These are phyloP conservation scores for Heliothis peltigera DNA, from an alignment of 2,888 invertebrate genomes.

Conservation along the genomic window DNA sequence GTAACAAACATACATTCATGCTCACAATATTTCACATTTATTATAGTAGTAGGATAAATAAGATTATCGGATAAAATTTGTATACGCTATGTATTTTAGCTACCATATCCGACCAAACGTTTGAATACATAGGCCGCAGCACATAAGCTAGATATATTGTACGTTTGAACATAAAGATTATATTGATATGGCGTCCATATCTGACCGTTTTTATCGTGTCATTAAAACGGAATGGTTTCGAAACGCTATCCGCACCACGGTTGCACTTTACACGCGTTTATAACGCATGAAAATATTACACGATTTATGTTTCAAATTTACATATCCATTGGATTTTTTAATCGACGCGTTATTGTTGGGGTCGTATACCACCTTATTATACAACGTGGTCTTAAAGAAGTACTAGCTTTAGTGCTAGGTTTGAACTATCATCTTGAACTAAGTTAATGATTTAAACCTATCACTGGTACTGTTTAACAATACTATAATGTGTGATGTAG, in stretches of 20 bases:
- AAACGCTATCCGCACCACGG: conserved; percentile 73
- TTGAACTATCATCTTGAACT: too few relatives aligned
- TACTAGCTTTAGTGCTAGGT: too few relatives aligned
- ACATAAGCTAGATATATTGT: conserved; percentile 57
- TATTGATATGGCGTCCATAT: conserved; percentile 78
- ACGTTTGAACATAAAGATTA: conserved; percentile 72
- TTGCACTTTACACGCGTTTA: conserved; percentile 64
- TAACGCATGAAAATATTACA: conserved; percentile 67
- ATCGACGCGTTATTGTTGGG: conserved; percentile 44
- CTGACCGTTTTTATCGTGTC: conserved; percentile 80
- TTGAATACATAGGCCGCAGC: conserved; percentile 18
- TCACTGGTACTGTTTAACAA: too few relatives aligned
- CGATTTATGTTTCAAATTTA: conserved; percentile 53
- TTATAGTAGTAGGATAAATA: too few relatives aligned
- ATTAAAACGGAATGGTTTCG: conserved; percentile 84
- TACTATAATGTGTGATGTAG: too few relatives aligned
- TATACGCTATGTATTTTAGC: background rate
- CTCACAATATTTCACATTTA: too few relatives aligned
- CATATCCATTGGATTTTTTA: conserved; percentile 52
- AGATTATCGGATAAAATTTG: background rate
- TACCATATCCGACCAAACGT: conserved; percentile 8
- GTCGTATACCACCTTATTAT: too few relatives aligned
- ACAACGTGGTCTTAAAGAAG: too few relatives aligned
- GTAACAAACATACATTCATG: too few relatives aligned
- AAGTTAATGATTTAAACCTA: too few relatives aligned